Conservation (phyloP, 2,888 invertebrate species). For the Agrotis segetum region DNA sequence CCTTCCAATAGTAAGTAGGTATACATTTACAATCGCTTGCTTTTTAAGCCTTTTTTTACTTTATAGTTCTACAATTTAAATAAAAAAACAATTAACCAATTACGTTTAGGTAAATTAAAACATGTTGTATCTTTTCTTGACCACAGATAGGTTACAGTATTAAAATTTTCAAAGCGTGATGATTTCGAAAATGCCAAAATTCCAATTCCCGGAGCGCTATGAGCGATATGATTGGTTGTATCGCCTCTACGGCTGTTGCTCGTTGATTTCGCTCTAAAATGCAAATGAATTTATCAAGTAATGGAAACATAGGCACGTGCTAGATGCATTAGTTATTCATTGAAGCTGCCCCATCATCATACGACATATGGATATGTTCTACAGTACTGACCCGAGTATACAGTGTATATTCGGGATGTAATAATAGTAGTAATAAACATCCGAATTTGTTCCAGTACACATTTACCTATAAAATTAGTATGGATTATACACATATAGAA, state of each 20-base stretch:
- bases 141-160: neutral
- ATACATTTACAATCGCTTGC: neutral
- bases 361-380: conserved; percentile 61
- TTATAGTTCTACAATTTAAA: conserved; percentile 24
- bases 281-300: conserved; percentile 78
- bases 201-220: conserved; percentile 31
- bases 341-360: conserved; percentile 72
- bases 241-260: conserved; percentile 56
- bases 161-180: conserved; percentile 4
- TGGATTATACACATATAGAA: neutral
- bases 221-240: conserved; percentile 63
- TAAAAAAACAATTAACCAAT: conserved; percentile 16
- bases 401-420: neutral
- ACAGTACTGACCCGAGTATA: conserved; percentile 52
- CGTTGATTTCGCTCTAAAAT: conserved; percentile 73
- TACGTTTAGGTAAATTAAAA: conserved; percentile 10
- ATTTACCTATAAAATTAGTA: neutral
- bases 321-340: conserved; percentile 79
- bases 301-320: conserved; percentile 73
- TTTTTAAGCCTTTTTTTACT: conserved; percentile 10
- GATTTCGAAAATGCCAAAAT: conserved; percentile 8
- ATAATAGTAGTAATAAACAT: conserved; percentile 33
- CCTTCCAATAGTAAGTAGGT: conserved; percentile 64
- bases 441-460: neutral
- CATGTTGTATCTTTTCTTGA: neutral